Percentiles rank a stretch among this genome's conserved stretches.
Conservation (phyloP, 2,797 vertebrate genomes). For the Furcifer pardalis region DNA sequence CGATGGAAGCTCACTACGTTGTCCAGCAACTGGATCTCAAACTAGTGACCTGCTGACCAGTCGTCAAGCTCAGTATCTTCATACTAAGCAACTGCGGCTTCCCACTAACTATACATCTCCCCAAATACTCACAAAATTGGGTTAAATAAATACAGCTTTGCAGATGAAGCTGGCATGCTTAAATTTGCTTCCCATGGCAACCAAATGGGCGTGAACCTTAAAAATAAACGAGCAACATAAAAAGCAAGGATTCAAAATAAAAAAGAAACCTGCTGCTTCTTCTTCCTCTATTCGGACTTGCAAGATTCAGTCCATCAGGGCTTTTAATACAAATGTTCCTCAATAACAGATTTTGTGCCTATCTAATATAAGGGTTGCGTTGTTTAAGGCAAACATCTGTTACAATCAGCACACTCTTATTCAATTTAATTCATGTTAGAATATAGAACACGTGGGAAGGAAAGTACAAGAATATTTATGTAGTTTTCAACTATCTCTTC, state of each 20-base stretch:
- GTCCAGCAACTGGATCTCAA: too few relatives aligned
- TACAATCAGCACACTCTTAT: not conserved
- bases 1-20: too few relatives aligned
- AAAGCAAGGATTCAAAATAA: too few relatives aligned
- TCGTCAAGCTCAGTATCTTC: too few relatives aligned
- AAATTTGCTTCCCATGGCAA: not conserved
- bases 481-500: conserved; percentile 1
- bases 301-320: not conserved
- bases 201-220: not conserved
- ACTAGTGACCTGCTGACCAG: too few relatives aligned
- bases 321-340: not conserved
- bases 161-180: not conserved
- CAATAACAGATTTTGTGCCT: not conserved
- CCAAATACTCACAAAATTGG: not conserved
- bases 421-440: conserved; percentile 6
- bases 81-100: too few relatives aligned
- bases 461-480: not conserved
- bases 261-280: not conserved
- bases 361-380: not conserved
- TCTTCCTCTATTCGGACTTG: too few relatives aligned
- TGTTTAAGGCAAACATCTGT: not conserved
- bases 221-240: not conserved
- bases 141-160: not conserved
- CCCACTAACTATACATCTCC: too few relatives aligned
- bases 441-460: not conserved